Conservation (phyloP, 2,888 invertebrate species). For the Iselma pallidipennis region DNA sequence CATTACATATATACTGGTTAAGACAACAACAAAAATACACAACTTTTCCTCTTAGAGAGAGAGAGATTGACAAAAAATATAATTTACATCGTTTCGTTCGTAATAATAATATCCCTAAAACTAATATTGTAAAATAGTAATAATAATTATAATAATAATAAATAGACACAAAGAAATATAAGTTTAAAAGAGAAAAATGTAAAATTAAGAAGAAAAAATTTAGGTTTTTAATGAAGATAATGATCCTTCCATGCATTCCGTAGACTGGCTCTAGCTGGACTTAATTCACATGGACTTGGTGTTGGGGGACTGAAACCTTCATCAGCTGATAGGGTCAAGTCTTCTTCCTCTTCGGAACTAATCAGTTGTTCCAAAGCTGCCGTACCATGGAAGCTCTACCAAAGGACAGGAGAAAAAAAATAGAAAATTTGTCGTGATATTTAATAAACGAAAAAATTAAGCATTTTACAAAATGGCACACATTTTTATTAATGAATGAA, state of each 20-base stretch:
- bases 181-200: not conserved
- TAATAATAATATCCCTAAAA: not conserved
- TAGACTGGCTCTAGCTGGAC: constrained; percentile 48
- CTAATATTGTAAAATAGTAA: not conserved
- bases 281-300: constrained; percentile 54
- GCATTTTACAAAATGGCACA: not conserved
- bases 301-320: constrained; percentile 56
- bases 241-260: constrained; percentile 49
- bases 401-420: constrained; percentile 24
- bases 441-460: not conserved
- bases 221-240: constrained; percentile 37
- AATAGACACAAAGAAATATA: constrained; percentile 2
- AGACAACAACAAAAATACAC: not conserved
- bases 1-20: not conserved
- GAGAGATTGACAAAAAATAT: not conserved
- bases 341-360: constrained; percentile 52
- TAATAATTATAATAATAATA: not conserved
- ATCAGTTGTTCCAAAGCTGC: constrained; percentile 53
- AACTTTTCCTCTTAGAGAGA: not conserved
- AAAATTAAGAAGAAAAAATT: too few relatives aligned
- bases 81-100: constrained; percentile 1
- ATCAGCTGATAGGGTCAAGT: constrained; percentile 54
- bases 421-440: too few relatives aligned
- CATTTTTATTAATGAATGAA: not conserved
- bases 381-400: constrained; percentile 56